Base-by-base conservation (phyloP, 2,797 vertebrate genomes). In the Enteromius mattozi region DNA sequence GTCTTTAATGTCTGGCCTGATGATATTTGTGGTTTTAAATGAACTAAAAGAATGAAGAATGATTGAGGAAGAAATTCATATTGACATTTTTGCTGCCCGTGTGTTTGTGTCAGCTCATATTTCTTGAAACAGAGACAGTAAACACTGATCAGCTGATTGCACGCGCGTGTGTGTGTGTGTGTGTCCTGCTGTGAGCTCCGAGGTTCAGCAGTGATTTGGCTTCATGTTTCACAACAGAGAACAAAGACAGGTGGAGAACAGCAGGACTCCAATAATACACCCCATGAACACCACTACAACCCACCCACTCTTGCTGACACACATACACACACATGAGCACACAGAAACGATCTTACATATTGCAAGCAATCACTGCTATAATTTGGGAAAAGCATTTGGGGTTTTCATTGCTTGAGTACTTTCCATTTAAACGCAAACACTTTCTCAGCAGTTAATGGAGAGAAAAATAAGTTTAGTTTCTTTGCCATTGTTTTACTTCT, bases 211-310 rank as follows among this genome's bases (percentile, higher is more conserved):
- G 81, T 85, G 51, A 68, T 75, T 84, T 84, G 82, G 75, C 82
- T 86, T 87, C 72, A 76, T 87, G 77, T 82, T 69, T 78, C 66
- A 85, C 81, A 84, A 87, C 24, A 87, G 63, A 81, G 87, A 75
- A 80, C 82, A 77, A 77, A 82, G 79, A 72, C 89, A 90, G 88
- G 86, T 90, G 89, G 88, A 83, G 85, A 81, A 82, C 88, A 81
- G 85, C 86, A 87, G 86, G 85, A 65, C 59, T 54, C 80, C 76
- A 81, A 68, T 74, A 82, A 85, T 66, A 80, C 81, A 85, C 49
- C 17, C 65, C 66, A 49, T 35, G 35, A 76, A 74, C 59, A 69
- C 56, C 19, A 71, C 80, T 63, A 78, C 80, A 82, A 30, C 72
- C 35, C 74, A 69, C 71, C 30, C n/a, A 71, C 78, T 33, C 78